Base-by-base conservation (phyloP, 2,888 invertebrate species). In the Pyrochroa serraticornis region DNA sequence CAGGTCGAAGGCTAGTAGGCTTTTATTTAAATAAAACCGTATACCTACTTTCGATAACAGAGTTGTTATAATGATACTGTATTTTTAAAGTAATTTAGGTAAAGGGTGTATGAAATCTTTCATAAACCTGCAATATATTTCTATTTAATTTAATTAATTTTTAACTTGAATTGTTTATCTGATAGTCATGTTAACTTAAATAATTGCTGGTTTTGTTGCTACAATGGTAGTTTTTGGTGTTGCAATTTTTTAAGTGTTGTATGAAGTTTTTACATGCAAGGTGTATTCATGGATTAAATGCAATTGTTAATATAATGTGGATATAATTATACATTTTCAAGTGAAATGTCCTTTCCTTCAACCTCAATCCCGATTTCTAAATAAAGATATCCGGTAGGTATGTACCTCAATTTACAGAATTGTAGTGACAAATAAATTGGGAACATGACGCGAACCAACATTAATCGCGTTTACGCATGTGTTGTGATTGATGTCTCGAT, bases 1-100 rank as follows among this genome's bases (percentile, higher is more conserved):
- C 83, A 76, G 67, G 48, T 49, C 60, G 12, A 9, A 3, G 47
- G 12, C 35, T 8, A 33, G 37, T 38, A 36, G 45, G 46, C 45
- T 33, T 45, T 50, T 59, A 41, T 37, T 52, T 46, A 43, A 31
- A 46, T 22, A 43, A 44, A 33, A 22, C 22, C 22, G 5, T 22
- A 22, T 22, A 22, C 22, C 22, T 54, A 54, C 38, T 41, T 48
- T 47, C 42, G 13, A 46, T 52, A 52, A 44, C 43, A 47, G 22
- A 56, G 13, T 42, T 47, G 38, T 51, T 51, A 35, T 42, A 50
- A 58, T 46, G 36, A 48, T 56, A 37, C 30, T 32, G 48, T 55
- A 52, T 58, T 43, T 52, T 52, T 52, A 47, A 47, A 22, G 5
- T 22, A 22, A 22, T 22, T 22, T 22, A 22, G 22, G 22, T 22